Percentiles rank a stretch among this genome's conserved stretches.
Evolutionary conservation across 1,140 invertebrate genomes (phyloP).

Genomic region (Ditylenchus dipsaci): DNA sequence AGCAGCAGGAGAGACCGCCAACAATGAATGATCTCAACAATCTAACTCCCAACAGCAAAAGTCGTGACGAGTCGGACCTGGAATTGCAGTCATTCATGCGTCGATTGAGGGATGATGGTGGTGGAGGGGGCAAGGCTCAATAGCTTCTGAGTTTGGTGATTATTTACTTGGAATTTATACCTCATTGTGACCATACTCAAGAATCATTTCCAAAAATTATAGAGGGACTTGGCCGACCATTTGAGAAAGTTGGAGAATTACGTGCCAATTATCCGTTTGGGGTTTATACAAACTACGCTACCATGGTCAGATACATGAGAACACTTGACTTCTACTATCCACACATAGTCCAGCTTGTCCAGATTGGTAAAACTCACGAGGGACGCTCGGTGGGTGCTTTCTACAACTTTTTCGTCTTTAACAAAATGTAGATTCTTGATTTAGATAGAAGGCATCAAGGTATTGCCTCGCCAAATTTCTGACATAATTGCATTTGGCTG

Average conservation of each 20-base stretch:
- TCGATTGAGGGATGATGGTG: background rate
- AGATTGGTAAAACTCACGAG: slow-evolving; percentile 54
- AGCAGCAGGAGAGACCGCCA: slow-evolving; percentile 1
- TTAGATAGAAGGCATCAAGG: background rate
- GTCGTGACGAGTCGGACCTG: slow-evolving; percentile 13
- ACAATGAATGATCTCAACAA: slow-evolving; percentile 26
- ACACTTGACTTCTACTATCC: slow-evolving; percentile 55
- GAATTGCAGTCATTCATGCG: slow-evolving; percentile 19
- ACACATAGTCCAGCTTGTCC: slow-evolving; percentile 46
- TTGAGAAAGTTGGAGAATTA: slow-evolving; percentile 23
- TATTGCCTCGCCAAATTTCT: background rate
- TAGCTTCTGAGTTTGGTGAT: slow-evolving; percentile 1
- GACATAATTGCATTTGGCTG: background rate
- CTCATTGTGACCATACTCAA: background rate
- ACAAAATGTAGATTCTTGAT: too few species aligned
- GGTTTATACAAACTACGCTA: slow-evolving; percentile 43
- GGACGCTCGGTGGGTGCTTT: slow-evolving; percentile 57
- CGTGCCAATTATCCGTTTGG: slow-evolving; percentile 53
- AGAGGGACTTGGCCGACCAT: slow-evolving; percentile 11
- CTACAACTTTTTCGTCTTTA: too few species aligned
- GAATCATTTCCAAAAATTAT: background rate
- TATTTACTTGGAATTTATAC: background rate
- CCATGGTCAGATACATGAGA: slow-evolving; percentile 42
- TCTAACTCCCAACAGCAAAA: slow-evolving; percentile 28
- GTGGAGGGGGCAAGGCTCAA: background rate